Conservation (phyloP, 2,797 vertebrate genomes). For the Percopsis omiscomaycus region DNA sequence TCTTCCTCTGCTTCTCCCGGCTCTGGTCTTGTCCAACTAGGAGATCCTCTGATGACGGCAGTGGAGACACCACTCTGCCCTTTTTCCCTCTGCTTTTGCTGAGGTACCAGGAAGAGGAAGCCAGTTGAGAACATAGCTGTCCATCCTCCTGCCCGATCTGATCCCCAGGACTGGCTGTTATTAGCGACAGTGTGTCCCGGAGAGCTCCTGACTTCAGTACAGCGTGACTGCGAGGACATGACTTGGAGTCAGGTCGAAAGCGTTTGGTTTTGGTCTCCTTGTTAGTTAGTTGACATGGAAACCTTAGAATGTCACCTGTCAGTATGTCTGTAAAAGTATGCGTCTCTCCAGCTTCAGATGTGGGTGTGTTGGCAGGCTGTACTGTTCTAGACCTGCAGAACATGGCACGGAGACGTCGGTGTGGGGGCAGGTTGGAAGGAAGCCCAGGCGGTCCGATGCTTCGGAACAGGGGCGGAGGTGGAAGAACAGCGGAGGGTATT, state of each 20-base stretch:
- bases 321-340: conserved; percentile 26
- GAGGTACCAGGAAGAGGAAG: conserved; percentile 9
- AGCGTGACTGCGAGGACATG: conserved; percentile 1
- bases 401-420: conserved; percentile 55
- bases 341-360: background rate
- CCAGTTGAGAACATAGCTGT: conserved; percentile 14
- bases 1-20: conserved; percentile 13
- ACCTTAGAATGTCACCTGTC: background rate
- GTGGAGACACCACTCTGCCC: conserved; percentile 39
- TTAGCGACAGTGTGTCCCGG: background rate
- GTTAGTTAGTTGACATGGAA: background rate
- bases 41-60: conserved; percentile 31
- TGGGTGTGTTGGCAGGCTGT: conserved; percentile 36
- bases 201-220: conserved; percentile 11
- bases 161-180: background rate
- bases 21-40: conserved; percentile 17
- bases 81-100: conserved; percentile 9
- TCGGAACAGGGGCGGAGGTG: conserved; percentile 54
- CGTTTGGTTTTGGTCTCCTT: background rate
- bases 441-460: conserved; percentile 40
- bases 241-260: conserved; percentile 8
- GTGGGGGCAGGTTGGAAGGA: conserved; percentile 52
- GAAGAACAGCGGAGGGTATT: conserved; percentile 19
- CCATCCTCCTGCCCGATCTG: conserved; percentile 13
- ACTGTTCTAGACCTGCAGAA: conserved; percentile 48